Conservation (phyloP, 2,797 vertebrate genomes). For the Danio albolineatus region DNA sequence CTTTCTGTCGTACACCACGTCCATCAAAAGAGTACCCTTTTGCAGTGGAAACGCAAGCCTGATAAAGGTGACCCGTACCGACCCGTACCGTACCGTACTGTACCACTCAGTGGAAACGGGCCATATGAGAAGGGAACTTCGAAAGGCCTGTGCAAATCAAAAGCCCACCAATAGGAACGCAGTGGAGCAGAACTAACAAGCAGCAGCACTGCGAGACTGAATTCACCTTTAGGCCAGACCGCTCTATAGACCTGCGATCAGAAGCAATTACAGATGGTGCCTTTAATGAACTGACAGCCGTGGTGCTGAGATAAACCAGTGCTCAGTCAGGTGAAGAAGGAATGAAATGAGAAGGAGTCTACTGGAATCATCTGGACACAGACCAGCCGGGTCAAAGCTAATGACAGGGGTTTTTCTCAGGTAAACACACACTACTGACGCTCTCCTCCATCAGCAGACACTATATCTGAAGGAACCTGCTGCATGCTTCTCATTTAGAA, state of each 20-base stretch:
- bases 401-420: slow-evolving; percentile 15
- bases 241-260: neutral
- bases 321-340: neutral
- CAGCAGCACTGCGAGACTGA: neutral
- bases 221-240: neutral
- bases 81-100: too few relatives aligned
- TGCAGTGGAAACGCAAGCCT: too few relatives aligned
- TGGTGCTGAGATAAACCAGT: slow-evolving; percentile 1
- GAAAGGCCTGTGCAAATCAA: too few relatives aligned
- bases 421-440: slow-evolving; percentile 19
- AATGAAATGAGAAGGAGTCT: slow-evolving; percentile 6
- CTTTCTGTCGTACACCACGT: too few relatives aligned
- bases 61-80: too few relatives aligned
- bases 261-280: slow-evolving; percentile 33
- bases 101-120: too few relatives aligned
- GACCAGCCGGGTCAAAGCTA: neutral
- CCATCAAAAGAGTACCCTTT: too few relatives aligned
- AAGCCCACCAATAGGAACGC: neutral
- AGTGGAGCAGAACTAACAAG: neutral
- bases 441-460: slow-evolving; percentile 18
- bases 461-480: neutral
- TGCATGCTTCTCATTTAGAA: slow-evolving; percentile 38
- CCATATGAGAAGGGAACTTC: too few relatives aligned
- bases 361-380: slow-evolving; percentile 4
- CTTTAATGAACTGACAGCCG: slow-evolving; percentile 17